Evolutionary conservation across 1,140 invertebrate species (phyloP), one percentile per base, ranked within the genome.

Genomic region (Physella acuta): DNA sequence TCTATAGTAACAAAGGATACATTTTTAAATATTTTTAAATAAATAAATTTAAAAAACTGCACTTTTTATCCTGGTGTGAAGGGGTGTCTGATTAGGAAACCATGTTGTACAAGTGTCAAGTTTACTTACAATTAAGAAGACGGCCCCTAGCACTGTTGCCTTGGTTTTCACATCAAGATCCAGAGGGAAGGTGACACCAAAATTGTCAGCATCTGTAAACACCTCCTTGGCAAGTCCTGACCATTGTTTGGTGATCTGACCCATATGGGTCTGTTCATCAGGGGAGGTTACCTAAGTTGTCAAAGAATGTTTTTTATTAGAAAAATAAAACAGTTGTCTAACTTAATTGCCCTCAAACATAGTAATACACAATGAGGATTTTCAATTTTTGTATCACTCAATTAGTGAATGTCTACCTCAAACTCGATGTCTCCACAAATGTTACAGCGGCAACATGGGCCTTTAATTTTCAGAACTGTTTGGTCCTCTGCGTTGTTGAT

Each of bases 161-260:
- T 94, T 95, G 80, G 93, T 90, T 74, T 90, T 89, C 11, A 93
- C 91, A 77, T 92, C 91, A 66, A 94, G 84, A 79, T 93, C 91
- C 78, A 90, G 84, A 0, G 92, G 92, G 82, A 94, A 94, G 14
- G 86, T 87, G 28, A 94, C 89, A 34, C 90, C 91, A 83, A 93
- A 94, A 76, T 90, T 89, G 79, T 93, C 91, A 0, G 90, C 86
- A 85, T 92, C 90, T 0, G 91, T 92, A 76, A 93, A 92, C 1
- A 88, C 79, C 84, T 93, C 91, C 30, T 89, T 86, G 0, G 88
- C 82, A 3, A 92, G 73, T 0, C 91, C 91, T 3, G 90, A 88
- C 91, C 91, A 93, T 76, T 92, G 88, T 78, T 93, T 93, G 0
- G 88, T 89, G 72, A 94, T 93, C 78, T 88, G 89, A 0, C 93